phyloP scores from a whole-genome alignment of 2,888 invertebrate species.

The Aphelenchoides bicaudatus region DNA sequence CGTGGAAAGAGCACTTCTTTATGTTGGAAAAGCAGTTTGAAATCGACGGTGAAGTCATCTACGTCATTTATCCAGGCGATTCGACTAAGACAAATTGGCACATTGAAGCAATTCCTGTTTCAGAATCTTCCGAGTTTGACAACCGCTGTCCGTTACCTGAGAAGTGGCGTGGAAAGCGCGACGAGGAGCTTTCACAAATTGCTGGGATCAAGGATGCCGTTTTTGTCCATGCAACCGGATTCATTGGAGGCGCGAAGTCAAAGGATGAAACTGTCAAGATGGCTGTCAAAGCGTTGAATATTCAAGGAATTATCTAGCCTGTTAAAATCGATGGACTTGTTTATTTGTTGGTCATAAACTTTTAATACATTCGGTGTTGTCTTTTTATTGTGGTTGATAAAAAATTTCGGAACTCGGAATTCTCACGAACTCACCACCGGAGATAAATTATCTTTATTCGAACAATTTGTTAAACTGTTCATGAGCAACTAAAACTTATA shows the following conservation, averaged over 20 bases:
- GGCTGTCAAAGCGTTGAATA: constrained; percentile 67
- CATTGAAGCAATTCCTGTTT: constrained; percentile 77
- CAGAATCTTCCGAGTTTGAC: constrained; percentile 42
- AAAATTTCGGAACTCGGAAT: no score
- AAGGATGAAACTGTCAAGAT: constrained; percentile 78
- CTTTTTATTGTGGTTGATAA: no score
- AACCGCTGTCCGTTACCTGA: constrained; percentile 75
- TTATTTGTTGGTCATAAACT: no score
- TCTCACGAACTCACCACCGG: no score
- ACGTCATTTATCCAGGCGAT: constrained; percentile 35
- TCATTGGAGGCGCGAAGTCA: constrained; percentile 82
- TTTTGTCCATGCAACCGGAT: constrained; percentile 82
- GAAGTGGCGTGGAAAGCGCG: constrained; percentile 80
- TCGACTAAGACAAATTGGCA: constrained; percentile 69
- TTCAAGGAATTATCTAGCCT: constrained; percentile 5
- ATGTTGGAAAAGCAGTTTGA: constrained; percentile 71
- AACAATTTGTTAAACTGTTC: no score
- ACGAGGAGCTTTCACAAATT: constrained; percentile 70
- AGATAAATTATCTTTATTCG: no score
- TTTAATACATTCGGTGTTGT: no score
- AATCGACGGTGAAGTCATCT: constrained; percentile 42
- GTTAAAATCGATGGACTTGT: no score
- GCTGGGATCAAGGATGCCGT: constrained; percentile 73
- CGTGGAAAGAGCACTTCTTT: constrained; percentile 83
- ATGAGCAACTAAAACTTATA: no score